A percentile compares a stretch with the other conserved stretches of the same genome.
Conservation (phyloP, 2,888 invertebrate genomes). For the Meteorus colon region DNA sequence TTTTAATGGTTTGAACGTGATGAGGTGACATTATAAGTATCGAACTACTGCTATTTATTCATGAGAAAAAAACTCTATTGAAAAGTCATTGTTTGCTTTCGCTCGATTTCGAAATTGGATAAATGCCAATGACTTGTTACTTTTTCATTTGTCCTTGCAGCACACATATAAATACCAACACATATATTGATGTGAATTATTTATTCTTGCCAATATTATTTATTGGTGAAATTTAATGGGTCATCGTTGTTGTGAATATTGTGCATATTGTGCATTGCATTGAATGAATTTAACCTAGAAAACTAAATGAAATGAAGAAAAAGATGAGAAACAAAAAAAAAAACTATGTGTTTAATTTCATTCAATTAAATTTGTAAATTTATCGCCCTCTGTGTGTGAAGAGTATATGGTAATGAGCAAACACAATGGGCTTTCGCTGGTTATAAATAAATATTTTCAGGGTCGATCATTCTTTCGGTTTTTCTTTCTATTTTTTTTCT, state of each 20-base stretch:
- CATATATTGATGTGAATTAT: not conserved
- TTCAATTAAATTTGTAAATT: not conserved
- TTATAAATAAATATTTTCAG: conserved; percentile 23
- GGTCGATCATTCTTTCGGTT: conserved; percentile 31
- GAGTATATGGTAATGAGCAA: not conserved
- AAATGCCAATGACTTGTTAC: conserved; percentile 37
- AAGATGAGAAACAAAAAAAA: not conserved
- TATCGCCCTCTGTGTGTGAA: not conserved
- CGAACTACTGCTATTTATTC: conserved; percentile 1
- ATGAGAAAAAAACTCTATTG: not conserved
- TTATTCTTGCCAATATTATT: conserved; percentile 5
- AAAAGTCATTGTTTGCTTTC: conserved; percentile 40
- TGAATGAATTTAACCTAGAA: not conserved
- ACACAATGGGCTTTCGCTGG: not conserved
- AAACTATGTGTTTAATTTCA: not conserved
- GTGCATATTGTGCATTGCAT: not conserved
- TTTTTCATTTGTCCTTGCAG: conserved; percentile 20
- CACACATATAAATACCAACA: not conserved
- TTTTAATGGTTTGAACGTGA: conserved; percentile 24
- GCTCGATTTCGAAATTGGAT: conserved; percentile 49
- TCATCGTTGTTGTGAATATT: not conserved
- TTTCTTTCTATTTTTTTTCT: not conserved
- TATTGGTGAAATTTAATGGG: conserved; percentile 15
- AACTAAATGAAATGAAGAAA: not conserved
- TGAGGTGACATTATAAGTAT: conserved; percentile 11